phyloP scores from a whole-genome alignment of 2,888 invertebrate species.

The Boloria euphrosyne region DNA sequence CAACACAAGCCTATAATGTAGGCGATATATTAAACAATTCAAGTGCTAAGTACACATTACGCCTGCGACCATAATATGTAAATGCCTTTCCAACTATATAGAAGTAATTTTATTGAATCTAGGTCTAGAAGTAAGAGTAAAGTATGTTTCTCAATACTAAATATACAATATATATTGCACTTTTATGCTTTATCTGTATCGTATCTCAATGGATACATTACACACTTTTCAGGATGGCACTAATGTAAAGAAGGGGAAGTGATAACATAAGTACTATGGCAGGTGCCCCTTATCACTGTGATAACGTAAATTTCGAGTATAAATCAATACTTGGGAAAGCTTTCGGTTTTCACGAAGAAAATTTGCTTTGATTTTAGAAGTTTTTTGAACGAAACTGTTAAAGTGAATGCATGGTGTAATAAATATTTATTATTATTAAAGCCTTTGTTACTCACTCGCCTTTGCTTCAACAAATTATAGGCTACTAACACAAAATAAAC shows the following conservation, averaged over 20 bases:
- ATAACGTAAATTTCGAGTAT: conserved; percentile 68
- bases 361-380: conserved; percentile 3
- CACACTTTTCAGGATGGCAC: conserved; percentile 51
- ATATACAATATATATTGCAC: not conserved
- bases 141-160: too few relatives aligned
- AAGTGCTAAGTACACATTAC: conserved; percentile 64
- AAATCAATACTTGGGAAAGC: conserved; percentile 69
- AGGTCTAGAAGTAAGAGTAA: too few relatives aligned
- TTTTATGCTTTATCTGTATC: not conserved
- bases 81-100: too few relatives aligned
- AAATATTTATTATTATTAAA: not conserved
- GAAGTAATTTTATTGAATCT: too few relatives aligned
- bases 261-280: conserved; percentile 62
- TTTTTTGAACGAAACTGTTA: too few relatives aligned
- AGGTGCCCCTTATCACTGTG: conserved; percentile 68
- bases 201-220: conserved; percentile 37
- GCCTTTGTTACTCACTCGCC: not conserved
- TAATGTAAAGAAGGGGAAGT: conserved; percentile 65
- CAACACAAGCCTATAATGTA: conserved; percentile 64
- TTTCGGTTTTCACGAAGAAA: conserved; percentile 48
- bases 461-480: conserved; percentile 23
- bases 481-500: not conserved
- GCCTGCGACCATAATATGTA: conserved; percentile 23
- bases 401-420: too few relatives aligned
- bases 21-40: conserved; percentile 61